Percentiles rank a stretch among this genome's conserved stretches.
These are phyloP conservation scores for Babyrousa celebensis DNA, from an alignment of 2,797 vertebrate species.

Conservation along the genomic window DNA sequence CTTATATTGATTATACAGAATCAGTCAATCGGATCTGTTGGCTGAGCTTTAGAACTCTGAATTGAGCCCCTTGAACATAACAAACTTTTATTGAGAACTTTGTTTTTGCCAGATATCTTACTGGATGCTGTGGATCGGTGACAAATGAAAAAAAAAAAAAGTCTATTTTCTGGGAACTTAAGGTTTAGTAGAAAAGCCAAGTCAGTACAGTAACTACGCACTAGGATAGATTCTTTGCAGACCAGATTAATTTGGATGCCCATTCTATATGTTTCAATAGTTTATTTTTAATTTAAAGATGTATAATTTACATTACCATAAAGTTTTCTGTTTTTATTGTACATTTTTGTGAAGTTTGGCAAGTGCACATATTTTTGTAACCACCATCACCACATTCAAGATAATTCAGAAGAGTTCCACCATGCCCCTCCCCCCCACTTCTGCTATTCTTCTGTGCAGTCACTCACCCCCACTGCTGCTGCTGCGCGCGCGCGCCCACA, in stretches of 20 bases:
- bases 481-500: too few species aligned
- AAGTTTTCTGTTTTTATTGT: background rate
- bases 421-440: background rate
- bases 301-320: background rate
- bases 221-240: background rate
- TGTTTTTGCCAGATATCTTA: background rate
- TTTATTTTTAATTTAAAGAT: background rate
- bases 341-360: background rate
- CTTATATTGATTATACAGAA: constrained; percentile 6
- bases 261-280: background rate
- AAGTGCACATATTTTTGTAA: background rate
- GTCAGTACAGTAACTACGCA: background rate
- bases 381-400: background rate
- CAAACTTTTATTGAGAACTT: background rate
- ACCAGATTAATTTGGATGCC: background rate
- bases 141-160: background rate
- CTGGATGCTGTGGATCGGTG: background rate
- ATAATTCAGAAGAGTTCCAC: background rate
- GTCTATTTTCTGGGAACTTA: background rate
- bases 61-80: background rate
- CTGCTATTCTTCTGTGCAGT: background rate
- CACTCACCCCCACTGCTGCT: background rate
- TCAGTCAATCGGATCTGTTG: background rate
- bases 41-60: background rate
- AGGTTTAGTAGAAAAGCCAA: background rate